phyloP scores from a whole-genome alignment of 1,140 invertebrate genomes.

The Rhizoglyphus robini region DNA sequence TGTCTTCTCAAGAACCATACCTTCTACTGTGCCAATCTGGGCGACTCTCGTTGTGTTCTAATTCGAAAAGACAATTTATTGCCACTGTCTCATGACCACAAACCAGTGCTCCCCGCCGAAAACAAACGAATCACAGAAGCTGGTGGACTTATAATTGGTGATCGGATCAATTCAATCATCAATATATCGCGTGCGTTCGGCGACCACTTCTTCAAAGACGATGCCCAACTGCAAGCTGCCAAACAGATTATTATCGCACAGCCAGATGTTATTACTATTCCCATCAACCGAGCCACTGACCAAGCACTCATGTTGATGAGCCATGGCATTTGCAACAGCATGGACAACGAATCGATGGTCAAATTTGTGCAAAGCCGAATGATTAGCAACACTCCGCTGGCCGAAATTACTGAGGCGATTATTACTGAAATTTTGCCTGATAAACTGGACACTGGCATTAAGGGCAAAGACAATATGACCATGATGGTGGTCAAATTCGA shows the following conservation, averaged over 20 bases:
- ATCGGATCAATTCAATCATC: too few relatives aligned
- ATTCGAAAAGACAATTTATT: slow-evolving; percentile 71
- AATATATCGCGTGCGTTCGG: slow-evolving; percentile 92
- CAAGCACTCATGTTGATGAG: neutral
- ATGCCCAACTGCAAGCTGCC: slow-evolving; percentile 40
- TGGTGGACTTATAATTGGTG: too few relatives aligned
- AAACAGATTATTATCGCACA: slow-evolving; percentile 93
- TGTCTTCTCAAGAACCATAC: slow-evolving; percentile 48
- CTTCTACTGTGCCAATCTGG: slow-evolving; percentile 49
- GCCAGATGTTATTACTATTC: too few relatives aligned
- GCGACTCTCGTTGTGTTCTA: slow-evolving; percentile 80
- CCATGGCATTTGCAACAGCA: neutral
- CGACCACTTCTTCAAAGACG: slow-evolving; percentile 87
- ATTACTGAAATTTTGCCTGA: slow-evolving; percentile 83
- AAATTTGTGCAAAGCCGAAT: slow-evolving; percentile 34
- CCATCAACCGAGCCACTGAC: too few relatives aligned
- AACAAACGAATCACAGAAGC: too few relatives aligned
- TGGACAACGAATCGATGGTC: neutral
- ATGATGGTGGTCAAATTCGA: slow-evolving; percentile 61
- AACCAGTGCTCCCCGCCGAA: too few relatives aligned
- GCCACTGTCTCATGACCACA: too few relatives aligned
- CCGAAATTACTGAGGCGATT: slow-evolving; percentile 78
- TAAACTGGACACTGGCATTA: slow-evolving; percentile 66
- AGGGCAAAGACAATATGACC: slow-evolving; percentile 98
- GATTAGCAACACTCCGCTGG: slow-evolving; percentile 49